Conservation (phyloP, 2,888 invertebrate species). For the Leucophenga maculata region DNA sequence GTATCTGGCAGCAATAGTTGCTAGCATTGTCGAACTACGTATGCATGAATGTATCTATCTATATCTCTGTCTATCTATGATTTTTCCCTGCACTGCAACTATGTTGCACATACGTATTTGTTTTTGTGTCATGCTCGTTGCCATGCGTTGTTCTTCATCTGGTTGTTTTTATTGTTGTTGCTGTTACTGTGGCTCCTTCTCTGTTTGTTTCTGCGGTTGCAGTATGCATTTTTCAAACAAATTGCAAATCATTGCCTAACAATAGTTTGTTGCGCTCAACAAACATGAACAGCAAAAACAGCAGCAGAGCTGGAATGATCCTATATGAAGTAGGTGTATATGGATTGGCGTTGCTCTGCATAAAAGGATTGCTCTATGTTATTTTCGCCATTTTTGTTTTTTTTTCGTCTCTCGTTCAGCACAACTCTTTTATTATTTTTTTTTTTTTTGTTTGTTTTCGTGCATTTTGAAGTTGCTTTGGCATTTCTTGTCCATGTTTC, state of each 20-base stretch:
- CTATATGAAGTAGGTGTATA: constrained; percentile 2
- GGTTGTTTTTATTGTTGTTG: background rate
- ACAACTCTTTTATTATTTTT: background rate
- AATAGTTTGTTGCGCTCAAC: constrained; percentile 48
- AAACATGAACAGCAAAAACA: constrained; percentile 32
- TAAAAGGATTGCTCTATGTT: background rate
- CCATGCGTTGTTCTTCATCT: constrained; percentile 15
- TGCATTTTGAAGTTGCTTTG: constrained; percentile 19
- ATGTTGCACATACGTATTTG: constrained; percentile 16
- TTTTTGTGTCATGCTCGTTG: constrained; percentile 25
- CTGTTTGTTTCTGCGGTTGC: constrained; percentile 63
- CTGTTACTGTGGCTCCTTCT: constrained; percentile 24
- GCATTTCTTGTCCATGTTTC: constrained; percentile 15
- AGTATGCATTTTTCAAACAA: constrained; percentile 66
- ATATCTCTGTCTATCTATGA: too few species aligned
- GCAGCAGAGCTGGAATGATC: constrained; percentile 33
- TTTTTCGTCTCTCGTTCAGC: background rate
- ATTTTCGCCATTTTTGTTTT: background rate
- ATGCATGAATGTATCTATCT: constrained; percentile 33
- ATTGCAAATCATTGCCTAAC: constrained; percentile 67
- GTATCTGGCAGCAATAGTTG: background rate
- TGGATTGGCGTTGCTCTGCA: background rate
- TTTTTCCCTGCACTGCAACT: too few species aligned
- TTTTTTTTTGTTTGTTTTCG: background rate
- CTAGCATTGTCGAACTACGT: constrained; percentile 5